A percentile compares a stretch with the other conserved stretches of the same genome.
Evolutionary conservation across 2,113 vertebrate species (phyloP).

Genomic region (Neoarius graeffei): DNA sequence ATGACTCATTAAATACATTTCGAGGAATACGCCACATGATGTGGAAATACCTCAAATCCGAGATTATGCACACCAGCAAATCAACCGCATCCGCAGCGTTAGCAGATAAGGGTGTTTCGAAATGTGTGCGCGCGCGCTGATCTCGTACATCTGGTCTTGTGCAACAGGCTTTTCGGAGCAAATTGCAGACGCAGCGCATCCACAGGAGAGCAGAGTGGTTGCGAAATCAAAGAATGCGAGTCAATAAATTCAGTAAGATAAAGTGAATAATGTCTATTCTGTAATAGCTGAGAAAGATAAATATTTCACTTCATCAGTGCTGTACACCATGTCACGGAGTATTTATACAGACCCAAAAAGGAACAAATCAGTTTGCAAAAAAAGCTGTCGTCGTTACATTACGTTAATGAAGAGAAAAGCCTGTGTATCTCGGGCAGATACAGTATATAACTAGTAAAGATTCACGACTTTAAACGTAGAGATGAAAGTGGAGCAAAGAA

Average conservation of each 20-base stretch:
- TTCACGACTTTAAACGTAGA: too few species aligned
- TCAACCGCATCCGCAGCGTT: background rate
- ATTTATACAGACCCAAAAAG: background rate
- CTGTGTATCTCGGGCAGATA: background rate
- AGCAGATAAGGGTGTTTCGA: background rate
- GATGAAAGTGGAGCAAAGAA: too few species aligned
- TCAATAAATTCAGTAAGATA: background rate
- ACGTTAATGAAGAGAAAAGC: background rate
- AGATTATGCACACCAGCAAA: background rate
- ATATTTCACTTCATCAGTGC: background rate
- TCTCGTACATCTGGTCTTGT: conserved; percentile 11
- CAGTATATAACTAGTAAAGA: too few species aligned
- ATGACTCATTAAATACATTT: background rate
- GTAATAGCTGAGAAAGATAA: background rate
- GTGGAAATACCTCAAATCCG: background rate
- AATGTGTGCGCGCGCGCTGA: background rate
- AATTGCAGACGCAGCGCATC: background rate
- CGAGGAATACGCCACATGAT: background rate
- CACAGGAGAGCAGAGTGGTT: background rate
- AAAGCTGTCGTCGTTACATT: too few species aligned
- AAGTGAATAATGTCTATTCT: background rate
- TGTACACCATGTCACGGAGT: background rate
- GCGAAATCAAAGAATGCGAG: background rate
- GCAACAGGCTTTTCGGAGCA: background rate
- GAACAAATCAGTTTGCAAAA: too few species aligned